phyloP scores from a whole-genome alignment of 2,797 vertebrate species.

The Podargus strigoides region DNA sequence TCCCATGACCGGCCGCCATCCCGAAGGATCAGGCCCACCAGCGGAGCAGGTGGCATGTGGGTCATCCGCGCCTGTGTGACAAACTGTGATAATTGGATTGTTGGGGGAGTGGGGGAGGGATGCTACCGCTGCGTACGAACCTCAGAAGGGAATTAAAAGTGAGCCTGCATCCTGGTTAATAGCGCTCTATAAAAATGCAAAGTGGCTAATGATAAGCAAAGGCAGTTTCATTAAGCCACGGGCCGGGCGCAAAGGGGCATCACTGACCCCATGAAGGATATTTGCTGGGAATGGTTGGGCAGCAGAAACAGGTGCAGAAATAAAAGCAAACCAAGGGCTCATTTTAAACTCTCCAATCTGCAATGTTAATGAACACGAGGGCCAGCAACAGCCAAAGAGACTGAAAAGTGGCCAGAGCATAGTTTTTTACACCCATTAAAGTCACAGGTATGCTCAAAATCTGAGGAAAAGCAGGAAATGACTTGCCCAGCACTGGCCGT shows the following conservation, averaged over 20 bases:
- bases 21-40: not conserved
- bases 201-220: conserved; percentile 57
- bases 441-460: not conserved
- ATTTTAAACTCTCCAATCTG: not conserved
- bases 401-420: not conserved
- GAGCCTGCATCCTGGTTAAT: not conserved
- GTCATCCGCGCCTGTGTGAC: not conserved
- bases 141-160: conserved; percentile 44
- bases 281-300: not conserved
- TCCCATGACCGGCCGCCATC: not conserved
- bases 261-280: not conserved
- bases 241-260: not conserved
- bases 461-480: not conserved
- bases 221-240: conserved; percentile 43
- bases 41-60: not conserved
- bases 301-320: conserved; percentile 53
- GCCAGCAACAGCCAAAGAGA: not conserved
- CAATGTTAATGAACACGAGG: not conserved
- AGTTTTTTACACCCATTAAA: not conserved
- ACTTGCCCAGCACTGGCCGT: not conserved
- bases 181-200: conserved; percentile 30
- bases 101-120: conserved; percentile 18
- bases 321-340: not conserved
- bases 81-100: conserved; percentile 66
- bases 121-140: not conserved